Conservation (phyloP, 2,113 vertebrate species). For the Myrmecophaga tridactyla region DNA sequence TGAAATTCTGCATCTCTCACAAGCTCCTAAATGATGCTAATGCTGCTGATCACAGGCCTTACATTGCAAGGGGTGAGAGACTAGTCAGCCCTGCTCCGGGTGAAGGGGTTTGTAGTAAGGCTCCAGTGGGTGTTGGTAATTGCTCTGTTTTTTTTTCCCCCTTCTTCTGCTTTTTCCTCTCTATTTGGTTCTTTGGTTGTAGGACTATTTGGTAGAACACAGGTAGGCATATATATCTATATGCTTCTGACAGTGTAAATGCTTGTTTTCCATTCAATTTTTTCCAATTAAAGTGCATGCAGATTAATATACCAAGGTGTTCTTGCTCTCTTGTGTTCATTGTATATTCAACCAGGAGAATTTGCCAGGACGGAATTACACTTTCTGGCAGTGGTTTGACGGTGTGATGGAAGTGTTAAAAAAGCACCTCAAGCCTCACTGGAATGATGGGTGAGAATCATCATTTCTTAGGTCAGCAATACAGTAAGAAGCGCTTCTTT, state of each 20-base stretch:
- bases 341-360: constrained; percentile 88
- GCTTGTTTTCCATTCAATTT: neutral
- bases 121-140: neutral
- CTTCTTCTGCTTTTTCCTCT: neutral
- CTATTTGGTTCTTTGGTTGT: neutral
- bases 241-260: neutral
- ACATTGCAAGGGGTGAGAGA: neutral
- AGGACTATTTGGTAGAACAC: neutral
- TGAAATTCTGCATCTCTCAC: neutral
- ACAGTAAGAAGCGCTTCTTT: neutral
- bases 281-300: neutral
- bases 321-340: neutral
- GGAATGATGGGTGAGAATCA: constrained; percentile 91
- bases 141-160: neutral
- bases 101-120: neutral
- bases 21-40: neutral
- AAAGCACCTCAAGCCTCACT: constrained; percentile 94
- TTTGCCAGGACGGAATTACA: constrained; percentile 96
- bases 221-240: too few species aligned
- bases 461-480: neutral
- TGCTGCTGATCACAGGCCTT: neutral
- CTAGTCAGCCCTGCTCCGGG: neutral
- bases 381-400: constrained; percentile 99
- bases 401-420: constrained; percentile 99
- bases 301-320: neutral